phyloP scores from a whole-genome alignment of 2,113 vertebrate genomes.

The Macaca mulatta region DNA sequence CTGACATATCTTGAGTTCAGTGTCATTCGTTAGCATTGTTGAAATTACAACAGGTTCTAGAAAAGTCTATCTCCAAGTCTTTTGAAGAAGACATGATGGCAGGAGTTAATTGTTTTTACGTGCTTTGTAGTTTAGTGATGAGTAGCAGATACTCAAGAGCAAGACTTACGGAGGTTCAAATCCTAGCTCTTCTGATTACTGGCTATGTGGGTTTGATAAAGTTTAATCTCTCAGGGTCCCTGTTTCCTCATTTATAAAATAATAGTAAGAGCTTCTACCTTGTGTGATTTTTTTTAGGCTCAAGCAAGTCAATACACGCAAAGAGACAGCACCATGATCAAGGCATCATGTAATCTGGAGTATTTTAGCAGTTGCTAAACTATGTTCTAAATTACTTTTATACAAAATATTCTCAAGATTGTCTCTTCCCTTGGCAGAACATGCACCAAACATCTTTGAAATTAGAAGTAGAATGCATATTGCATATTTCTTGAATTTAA shows the following conservation, averaged over 20 bases:
- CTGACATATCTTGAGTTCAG: neutral
- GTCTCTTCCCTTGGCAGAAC: neutral
- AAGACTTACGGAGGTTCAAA: neutral
- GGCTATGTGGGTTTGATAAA: neutral
- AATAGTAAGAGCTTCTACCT: neutral
- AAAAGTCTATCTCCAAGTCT: neutral
- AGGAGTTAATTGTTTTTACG: neutral
- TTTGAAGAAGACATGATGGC: neutral
- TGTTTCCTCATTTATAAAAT: neutral
- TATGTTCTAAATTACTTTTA: neutral
- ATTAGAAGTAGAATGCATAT: neutral
- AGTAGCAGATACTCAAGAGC: neutral
- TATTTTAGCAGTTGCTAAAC: neutral
- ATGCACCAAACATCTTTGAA: neutral
- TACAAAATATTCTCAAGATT: neutral
- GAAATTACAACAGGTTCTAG: neutral
- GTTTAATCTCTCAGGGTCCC: neutral
- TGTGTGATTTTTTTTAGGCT: neutral
- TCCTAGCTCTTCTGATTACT: neutral
- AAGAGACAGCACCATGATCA: neutral
- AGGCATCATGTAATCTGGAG: neutral
- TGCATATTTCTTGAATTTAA: neutral
- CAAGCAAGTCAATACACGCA: neutral
- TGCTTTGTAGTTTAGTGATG: neutral
- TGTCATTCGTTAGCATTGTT: neutral